phyloP scores from a whole-genome alignment of 2,113 vertebrate species.

The Odocoileus hemionus region DNA sequence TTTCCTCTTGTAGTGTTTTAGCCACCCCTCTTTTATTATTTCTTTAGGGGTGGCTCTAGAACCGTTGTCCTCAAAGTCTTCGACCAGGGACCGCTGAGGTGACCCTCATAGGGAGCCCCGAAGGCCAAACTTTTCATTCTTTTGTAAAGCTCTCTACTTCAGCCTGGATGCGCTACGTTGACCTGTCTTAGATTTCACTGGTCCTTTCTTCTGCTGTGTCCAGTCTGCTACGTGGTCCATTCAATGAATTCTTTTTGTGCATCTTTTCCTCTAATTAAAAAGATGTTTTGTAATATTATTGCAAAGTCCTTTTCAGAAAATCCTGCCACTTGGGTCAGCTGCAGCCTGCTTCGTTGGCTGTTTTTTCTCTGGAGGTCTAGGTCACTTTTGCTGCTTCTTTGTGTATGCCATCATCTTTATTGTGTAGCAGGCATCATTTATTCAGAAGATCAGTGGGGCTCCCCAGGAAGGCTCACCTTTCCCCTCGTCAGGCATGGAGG shows the following conservation, averaged over 20 bases:
- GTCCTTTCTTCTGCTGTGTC: neutral
- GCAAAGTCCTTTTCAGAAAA: neutral
- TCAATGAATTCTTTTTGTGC: neutral
- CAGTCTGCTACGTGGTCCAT: neutral
- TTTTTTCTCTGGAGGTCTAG: neutral
- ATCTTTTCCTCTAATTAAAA: neutral
- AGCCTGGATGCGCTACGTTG: rapidly evolving
- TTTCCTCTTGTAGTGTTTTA: neutral
- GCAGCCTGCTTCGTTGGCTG: neutral
- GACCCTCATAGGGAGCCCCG: neutral
- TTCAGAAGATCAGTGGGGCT: too few species aligned
- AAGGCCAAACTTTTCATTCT: too few species aligned
- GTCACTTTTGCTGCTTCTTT: neutral
- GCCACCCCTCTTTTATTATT: neutral
- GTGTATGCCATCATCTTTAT: rapidly evolving
- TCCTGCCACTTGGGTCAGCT: too few species aligned
- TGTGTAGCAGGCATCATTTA: rapidly evolving
- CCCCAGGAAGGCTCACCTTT: neutral
- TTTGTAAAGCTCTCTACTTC: too few species aligned
- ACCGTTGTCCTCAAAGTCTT: neutral
- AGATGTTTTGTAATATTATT: neutral
- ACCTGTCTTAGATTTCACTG: neutral
- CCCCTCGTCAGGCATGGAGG: neutral
- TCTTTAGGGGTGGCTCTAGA: neutral
- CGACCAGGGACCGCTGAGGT: neutral